Base-by-base conservation (phyloP, 1,140 invertebrate genomes). In the Bursaphelenchus mucronatus region DNA sequence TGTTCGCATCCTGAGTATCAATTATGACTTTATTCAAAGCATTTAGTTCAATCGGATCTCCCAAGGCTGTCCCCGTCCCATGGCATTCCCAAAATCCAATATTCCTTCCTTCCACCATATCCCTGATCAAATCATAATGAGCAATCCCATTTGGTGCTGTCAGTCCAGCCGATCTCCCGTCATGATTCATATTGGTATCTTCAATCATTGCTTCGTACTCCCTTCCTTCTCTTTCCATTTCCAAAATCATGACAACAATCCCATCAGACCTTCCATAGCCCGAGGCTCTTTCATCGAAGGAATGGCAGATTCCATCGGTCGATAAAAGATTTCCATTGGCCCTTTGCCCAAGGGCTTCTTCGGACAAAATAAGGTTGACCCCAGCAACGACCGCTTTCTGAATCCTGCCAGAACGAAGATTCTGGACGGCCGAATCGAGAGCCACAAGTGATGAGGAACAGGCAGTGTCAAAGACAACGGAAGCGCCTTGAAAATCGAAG, bases 331-430 rank as follows among this genome's bases (percentile, higher is more conserved):
- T 88, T 3, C 96, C 84, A 44, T 88, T 87, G 78, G 91, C 89
- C 81, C 97, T 95, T 80, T 94, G 90, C 15, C 94, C 84, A 5
- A 92, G 89, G 65, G 85, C 87, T 40, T 87, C 88, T 0, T 93
- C 92, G 78, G 92, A 92, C 0, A 97, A 82, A 51, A 89, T 85
- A 0, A 96, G 81, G 80, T 90, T 91, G 9, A 87, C 85, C 61
- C 92, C 93, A n/a, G 88, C 92, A 8, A 97, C 90, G 58, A 97
- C 86, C 0, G 93, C 93, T 7, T 89, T 86, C 76, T 96, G 91
- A 82, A 90, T 93, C 70, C 89, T 87, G 2, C 91, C 91, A 21
- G 84, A 83, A 45, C 87, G 71, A 13, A 72, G 52, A 57, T 43
- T n/a, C 8, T 10, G 46, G 19, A 66, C 10, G 13, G 74, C 73